A percentile compares a stretch with the other conserved stretches of the same genome.
Conservation (phyloP, 2,113 vertebrate species). For the Aspiorhynchus laticeps region DNA sequence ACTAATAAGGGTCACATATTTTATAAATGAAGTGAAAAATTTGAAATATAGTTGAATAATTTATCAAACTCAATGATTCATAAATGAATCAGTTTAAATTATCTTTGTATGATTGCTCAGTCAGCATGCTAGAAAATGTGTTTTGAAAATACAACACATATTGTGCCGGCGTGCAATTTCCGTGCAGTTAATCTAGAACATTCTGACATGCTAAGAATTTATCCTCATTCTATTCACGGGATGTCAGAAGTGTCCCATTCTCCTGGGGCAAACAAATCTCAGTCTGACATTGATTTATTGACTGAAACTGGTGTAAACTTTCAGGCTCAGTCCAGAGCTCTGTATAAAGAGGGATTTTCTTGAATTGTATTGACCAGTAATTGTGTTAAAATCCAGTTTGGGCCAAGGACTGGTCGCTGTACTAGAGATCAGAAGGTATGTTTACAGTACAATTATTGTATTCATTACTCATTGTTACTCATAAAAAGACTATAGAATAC, state of each 20-base stretch:
- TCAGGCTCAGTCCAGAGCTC: conserved; percentile 7
- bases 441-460: neutral
- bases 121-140: neutral
- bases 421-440: neutral
- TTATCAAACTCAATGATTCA: conserved; percentile 42
- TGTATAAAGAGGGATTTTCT: neutral
- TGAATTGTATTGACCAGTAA: neutral
- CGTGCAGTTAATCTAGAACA: neutral
- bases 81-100: conserved; percentile 28
- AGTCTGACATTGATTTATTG: conserved; percentile 40
- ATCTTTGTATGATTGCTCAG: conserved; percentile 2
- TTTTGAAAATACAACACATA: conserved; percentile 5
- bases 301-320: conserved; percentile 20
- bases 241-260: conserved; percentile 22
- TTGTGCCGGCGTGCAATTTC: neutral
- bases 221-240: conserved; percentile 4
- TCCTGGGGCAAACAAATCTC: conserved; percentile 34
- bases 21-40: conserved; percentile 38
- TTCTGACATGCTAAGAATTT: conserved; percentile 18
- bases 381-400: neutral
- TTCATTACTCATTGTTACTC: neutral
- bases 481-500: too few species aligned
- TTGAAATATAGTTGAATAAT: conserved; percentile 39
- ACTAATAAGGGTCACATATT: conserved; percentile 27
- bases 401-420: neutral